Conservation (phyloP, 2,113 vertebrate species). For the Gallinago jamesoni region DNA sequence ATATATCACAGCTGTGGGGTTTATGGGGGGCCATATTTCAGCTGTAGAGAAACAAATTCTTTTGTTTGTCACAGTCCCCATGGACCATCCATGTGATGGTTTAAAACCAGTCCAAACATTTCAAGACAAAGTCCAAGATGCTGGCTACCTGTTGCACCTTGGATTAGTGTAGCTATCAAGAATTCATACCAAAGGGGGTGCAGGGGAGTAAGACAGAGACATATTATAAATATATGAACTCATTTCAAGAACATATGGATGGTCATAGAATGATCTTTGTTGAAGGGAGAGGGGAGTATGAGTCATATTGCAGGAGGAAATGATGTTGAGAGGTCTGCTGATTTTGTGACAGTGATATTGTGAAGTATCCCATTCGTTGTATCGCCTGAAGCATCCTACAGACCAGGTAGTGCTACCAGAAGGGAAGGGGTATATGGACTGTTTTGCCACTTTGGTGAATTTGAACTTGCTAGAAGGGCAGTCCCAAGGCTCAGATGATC, state of each 20-base stretch:
- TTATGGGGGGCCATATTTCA: not conserved
- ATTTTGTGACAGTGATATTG: not conserved
- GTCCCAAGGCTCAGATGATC: not conserved
- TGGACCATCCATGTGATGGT: not conserved
- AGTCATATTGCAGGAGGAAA: not conserved
- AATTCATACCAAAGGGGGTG: not conserved
- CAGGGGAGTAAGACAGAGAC: not conserved
- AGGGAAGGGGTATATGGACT: fast-evolving
- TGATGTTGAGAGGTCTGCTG: not conserved
- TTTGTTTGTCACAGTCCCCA: not conserved
- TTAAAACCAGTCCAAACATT: not conserved
- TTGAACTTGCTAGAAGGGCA: not conserved
- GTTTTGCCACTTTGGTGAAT: not conserved
- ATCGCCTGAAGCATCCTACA: not conserved
- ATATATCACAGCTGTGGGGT: not conserved
- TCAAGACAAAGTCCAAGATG: not conserved
- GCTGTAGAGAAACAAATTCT: not conserved
- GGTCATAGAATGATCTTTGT: not conserved
- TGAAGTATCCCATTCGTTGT: not conserved
- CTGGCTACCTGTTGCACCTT: not conserved
- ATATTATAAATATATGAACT: not conserved
- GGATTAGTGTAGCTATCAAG: not conserved
- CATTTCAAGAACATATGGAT: not conserved
- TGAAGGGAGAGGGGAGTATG: not conserved
- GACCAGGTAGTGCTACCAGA: fast-evolving